Evolutionary conservation across 2,888 invertebrate species (phyloP), one percentile per base, ranked within the genome.

Genomic region (Tridacna crocea): DNA sequence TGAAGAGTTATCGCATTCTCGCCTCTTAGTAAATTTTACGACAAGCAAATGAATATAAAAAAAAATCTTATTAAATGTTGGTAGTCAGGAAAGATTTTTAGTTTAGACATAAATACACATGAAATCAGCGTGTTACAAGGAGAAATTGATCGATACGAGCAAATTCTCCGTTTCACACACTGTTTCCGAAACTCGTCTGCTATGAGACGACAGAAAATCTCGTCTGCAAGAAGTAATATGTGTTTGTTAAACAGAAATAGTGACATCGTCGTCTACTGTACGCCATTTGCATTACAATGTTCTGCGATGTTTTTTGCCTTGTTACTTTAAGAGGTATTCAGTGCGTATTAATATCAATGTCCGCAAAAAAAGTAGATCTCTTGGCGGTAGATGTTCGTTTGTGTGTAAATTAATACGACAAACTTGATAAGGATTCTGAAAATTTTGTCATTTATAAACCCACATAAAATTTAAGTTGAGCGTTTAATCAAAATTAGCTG

Each of bases 281-380:
- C 47, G 46, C 70, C 70, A 70, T 47, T 47, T 47, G 19, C 46
- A 70, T 70, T 70, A 70, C 70, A 70, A 51, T 24, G 70, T 15
- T 24, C 47, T 17, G 26, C 46, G 15, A n/a, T 22, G 48, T 70
- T 70, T n/a, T 47, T 70, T 70, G 48, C 70, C 48, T 70, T 70
- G 70, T 70, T 47, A 51, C 48, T 22, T 24, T 13, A 46, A 17
- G 47, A 47, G 70, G n/a, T 47, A 70, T 70, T 36, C 8, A 11
- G 70, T 70, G 51, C 70, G 51, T 27, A 70, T 22, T 48, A 51
- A 70, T 47, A 70, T 47, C n/a, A 22, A 27, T 27, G 27, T 36
- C 36, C 13, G 24, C 6, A 13, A 22, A 61, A 61, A 19, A 61
- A 22, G 61, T 61, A 61, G 61, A 61, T 22, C 61, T 22, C n/a